Evolutionary conservation across 2,113 vertebrate species (phyloP).

Genomic region (Prinia subflava): DNA sequence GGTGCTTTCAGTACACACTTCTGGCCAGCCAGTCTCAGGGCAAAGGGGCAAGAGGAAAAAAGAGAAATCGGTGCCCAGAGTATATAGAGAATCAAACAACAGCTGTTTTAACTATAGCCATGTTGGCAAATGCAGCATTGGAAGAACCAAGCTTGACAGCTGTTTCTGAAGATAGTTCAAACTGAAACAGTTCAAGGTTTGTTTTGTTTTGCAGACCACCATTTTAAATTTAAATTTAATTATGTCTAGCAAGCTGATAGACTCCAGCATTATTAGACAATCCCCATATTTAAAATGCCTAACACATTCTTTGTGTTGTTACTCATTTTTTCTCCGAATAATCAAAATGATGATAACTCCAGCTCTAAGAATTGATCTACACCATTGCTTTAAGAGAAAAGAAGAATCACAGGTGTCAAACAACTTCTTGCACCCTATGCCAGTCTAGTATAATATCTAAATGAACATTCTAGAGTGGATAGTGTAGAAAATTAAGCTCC

Average conservation of each 20-base stretch:
- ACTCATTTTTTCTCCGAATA: not conserved
- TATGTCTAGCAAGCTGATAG: not conserved
- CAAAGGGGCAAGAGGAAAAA: not conserved
- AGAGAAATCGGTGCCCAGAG: not conserved
- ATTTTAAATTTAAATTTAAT: not conserved
- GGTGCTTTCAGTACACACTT: not conserved
- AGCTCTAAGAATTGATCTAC: not conserved
- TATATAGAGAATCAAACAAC: not conserved
- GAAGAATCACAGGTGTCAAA: not conserved
- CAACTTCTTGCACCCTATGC: not conserved
- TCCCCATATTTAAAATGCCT: not conserved
- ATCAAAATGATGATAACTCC: not conserved
- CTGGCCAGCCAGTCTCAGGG: not conserved
- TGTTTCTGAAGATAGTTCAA: not conserved
- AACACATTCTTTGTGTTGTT: not conserved
- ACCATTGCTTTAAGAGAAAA: not conserved
- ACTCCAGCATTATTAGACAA: not conserved
- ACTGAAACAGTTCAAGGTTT: not conserved
- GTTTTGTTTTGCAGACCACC: not conserved
- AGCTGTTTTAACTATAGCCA: not conserved
- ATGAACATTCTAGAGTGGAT: not conserved
- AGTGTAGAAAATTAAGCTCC: not conserved
- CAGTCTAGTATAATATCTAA: not conserved
- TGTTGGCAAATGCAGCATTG: not conserved
- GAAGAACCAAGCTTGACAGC: not conserved